Evolutionary conservation across 2,797 vertebrate genomes (phyloP).

Genomic region (Ambastaia sidthimunki): DNA sequence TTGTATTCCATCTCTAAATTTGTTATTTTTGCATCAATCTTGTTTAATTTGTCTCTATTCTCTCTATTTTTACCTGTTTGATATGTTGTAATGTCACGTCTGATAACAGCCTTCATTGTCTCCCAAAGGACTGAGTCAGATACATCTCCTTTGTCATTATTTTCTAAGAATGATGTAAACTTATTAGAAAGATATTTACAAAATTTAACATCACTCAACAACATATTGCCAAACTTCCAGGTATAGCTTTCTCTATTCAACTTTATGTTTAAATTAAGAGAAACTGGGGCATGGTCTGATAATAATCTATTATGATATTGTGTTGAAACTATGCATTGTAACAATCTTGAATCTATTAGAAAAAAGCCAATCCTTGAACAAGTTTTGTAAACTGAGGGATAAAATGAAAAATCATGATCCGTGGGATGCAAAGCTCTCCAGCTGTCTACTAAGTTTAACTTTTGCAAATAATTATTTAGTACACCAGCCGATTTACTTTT

Average conservation of each 20-base stretch:
- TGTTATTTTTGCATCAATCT: not conserved
- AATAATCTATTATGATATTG: not conserved
- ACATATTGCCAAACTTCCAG: no score
- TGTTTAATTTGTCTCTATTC: not conserved
- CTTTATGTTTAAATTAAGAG: no score
- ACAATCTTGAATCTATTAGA: not conserved
- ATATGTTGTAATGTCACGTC: no score
- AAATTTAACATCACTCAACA: no score
- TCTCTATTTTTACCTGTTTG: no score
- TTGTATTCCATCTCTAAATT: not conserved
- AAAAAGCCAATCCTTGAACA: not conserved
- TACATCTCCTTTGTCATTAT: no score
- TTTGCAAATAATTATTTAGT: not conserved
- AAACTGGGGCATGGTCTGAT: not conserved
- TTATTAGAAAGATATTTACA: no score
- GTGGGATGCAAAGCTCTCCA: slow-evolving; percentile 6
- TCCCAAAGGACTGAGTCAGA: no score
- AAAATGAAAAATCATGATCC: not conserved
- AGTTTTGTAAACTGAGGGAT: not conserved
- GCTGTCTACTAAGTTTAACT: not conserved
- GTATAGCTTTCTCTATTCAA: no score
- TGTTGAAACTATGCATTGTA: not conserved
- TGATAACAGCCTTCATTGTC: no score
- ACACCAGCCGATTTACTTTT: not conserved
- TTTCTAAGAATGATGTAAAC: no score